Evolutionary conservation across 1,140 invertebrate species (phyloP), one percentile per base, ranked within the genome.

Genomic region (Dreissena rostriformis): DNA sequence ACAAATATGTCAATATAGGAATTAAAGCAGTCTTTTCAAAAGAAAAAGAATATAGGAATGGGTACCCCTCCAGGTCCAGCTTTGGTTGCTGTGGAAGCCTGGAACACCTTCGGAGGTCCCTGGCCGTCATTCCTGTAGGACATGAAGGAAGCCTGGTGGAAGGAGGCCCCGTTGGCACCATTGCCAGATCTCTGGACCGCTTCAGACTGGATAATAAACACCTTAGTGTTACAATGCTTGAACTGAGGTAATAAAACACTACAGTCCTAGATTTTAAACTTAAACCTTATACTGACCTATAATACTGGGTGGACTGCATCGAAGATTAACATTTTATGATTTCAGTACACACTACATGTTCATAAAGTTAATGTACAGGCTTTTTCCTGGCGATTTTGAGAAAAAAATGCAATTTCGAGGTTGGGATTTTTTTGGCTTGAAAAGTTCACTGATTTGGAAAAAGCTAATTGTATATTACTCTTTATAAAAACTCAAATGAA

Each of bases 11-110:
- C 4, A 5, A 8, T 39, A 39, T 39, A 2, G 2, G 39, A 39
- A 61, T 2, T 61, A 61, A 19, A 61, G 57, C 4, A 61, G 4
- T 19, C 2, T 6, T 61, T 4, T 61, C 12, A 11, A 2, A 61
- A 61, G 2, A n/a, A 74, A 39, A 4, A 72, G 19, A 2, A 15
- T 63, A 29, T 53, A n/a, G n/a, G n/a, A n/a, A n/a, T n/a, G n/a
- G n/a, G 11, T 81, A 81, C 79, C 79, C 79, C 79, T 26, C 79
- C 79, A 49, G 79, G 79, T n/a, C 79, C 79, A 24, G 22, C 22
- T 73, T 55, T 81, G 8, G 57, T 63, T 15, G 79, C 53, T 39
- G 68, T 51, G 0, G 79, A 73, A 29, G 79, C 79, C 49, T 81
- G 79, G 55, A 53, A 81, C 19, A 81, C 55, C 26, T 81, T 81